phyloP scores from a whole-genome alignment of 1,140 invertebrate species.

The Euura lappo region DNA sequence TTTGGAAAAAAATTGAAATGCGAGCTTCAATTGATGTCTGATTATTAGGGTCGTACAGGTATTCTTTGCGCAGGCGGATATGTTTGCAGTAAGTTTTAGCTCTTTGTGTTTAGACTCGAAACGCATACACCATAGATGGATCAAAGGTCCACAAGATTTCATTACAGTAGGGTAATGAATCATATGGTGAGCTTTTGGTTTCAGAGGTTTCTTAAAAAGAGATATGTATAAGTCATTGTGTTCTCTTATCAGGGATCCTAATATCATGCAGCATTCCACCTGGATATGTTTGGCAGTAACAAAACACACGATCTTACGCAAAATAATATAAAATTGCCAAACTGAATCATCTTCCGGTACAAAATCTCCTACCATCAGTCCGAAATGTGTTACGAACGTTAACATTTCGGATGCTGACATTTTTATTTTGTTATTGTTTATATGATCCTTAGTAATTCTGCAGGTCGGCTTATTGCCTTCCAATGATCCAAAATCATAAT shows the following conservation, averaged over 20 bases:
- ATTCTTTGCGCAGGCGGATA: no score
- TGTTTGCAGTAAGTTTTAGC: constrained; percentile 27
- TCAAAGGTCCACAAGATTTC: constrained; percentile 23
- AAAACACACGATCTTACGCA: constrained; percentile 31
- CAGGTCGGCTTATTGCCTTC: no score
- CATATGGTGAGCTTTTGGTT: constrained; percentile 28
- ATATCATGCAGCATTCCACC: constrained; percentile 13
- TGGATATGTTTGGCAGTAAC: constrained; percentile 23
- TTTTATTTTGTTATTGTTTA: no score
- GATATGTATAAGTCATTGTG: constrained; percentile 18
- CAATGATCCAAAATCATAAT: constrained; percentile 26
- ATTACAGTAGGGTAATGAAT: constrained; percentile 29
- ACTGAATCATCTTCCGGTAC: constrained; percentile 25
- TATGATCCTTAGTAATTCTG: no score
- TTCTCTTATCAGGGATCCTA: constrained; percentile 16
- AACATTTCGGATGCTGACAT: no score
- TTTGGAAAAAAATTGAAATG: no score
- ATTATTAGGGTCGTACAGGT: constrained; percentile 27
- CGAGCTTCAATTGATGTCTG: constrained; percentile 33
- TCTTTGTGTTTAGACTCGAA: constrained; percentile 32
- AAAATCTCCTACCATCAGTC: no score
- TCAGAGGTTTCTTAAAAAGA: constrained; percentile 19
- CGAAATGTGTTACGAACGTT: no score
- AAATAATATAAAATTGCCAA: constrained; percentile 28
- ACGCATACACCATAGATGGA: constrained; percentile 23